These are phyloP conservation scores for Dipodomys spectabilis DNA, from an alignment of 2,113 vertebrate genomes.

Conservation along the genomic window DNA sequence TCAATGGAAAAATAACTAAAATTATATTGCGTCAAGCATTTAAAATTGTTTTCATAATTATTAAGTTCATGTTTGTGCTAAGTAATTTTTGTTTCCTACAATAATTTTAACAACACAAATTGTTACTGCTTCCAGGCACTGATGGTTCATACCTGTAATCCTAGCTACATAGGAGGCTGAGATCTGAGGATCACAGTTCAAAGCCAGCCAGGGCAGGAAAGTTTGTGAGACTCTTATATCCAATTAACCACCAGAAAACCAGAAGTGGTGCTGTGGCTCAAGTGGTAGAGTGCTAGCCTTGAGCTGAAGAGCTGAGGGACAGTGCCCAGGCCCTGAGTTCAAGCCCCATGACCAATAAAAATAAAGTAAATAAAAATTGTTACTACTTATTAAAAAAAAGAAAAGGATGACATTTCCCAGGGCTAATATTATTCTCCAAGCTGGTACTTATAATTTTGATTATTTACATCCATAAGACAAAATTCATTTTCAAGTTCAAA, in stretches of 20 bases:
- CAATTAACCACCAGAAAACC: too few species aligned
- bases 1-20: not conserved
- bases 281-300: too few species aligned
- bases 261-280: too few species aligned
- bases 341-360: too few species aligned
- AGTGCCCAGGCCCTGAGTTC: too few species aligned
- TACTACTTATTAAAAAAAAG: not conserved
- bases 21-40: not conserved
- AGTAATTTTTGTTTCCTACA: not conserved
- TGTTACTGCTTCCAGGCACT: not conserved
- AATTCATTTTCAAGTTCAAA: not conserved
- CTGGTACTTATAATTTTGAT: not conserved
- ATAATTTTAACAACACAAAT: not conserved
- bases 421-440: not conserved
- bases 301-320: too few species aligned
- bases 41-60: not conserved
- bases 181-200: too few species aligned
- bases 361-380: not conserved
- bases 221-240: too few species aligned
- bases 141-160: too few species aligned
- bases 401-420: not conserved
- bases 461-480: not conserved
- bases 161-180: too few species aligned
- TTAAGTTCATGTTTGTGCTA: not conserved
- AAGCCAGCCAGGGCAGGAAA: too few species aligned